Evolutionary conservation across 2,888 invertebrate genomes (phyloP).

Genomic region (Pheosia gnoma): DNA sequence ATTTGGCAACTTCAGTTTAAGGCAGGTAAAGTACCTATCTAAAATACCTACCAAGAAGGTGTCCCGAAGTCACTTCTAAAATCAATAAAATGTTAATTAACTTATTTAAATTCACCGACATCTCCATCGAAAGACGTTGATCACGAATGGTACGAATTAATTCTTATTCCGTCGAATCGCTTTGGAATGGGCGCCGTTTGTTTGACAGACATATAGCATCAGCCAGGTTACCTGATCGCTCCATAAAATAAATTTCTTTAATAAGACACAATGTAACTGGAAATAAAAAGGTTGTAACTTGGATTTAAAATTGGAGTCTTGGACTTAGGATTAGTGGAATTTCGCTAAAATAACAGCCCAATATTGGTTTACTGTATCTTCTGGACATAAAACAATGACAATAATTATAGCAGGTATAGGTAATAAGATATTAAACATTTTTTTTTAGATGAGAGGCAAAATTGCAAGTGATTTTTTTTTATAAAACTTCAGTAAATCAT

Average conservation of each 20-base stretch:
- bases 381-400: no score
- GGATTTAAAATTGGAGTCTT: background rate
- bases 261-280: conserved; percentile 1
- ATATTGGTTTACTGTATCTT: no score
- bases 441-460: no score
- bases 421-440: no score
- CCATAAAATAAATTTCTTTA: conserved; percentile 1
- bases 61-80: background rate
- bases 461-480: no score
- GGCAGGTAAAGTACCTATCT: background rate
- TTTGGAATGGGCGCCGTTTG: conserved; percentile 1
- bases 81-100: conserved; percentile 4
- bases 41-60: background rate
- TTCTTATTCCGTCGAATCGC: background rate
- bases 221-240: background rate
- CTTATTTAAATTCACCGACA: conserved; percentile 1
- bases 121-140: background rate
- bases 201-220: conserved; percentile 3
- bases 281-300: background rate
- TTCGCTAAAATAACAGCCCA: background rate
- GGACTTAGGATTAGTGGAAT: background rate
- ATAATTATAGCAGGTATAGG: no score
- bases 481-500: no score
- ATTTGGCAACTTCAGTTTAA: no score
- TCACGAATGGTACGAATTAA: background rate